Evolutionary conservation across 2,888 invertebrate species (phyloP).

Genomic region (Plebejus argus): DNA sequence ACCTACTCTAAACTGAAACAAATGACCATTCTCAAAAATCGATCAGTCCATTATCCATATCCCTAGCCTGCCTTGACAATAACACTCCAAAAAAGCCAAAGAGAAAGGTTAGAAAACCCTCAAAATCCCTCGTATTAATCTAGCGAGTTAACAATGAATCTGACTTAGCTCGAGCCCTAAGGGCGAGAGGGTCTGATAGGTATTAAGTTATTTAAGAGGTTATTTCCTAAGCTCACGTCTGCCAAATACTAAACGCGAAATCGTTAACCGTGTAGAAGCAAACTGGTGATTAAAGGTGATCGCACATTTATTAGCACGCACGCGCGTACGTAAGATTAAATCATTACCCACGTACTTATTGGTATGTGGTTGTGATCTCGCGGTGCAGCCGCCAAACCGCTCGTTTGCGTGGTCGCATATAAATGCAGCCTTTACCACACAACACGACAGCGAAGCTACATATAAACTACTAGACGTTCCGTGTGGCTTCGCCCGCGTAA

Average conservation of each 20-base stretch:
- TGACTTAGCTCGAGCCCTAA: slow-evolving; percentile 3
- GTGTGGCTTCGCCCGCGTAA: too few species aligned
- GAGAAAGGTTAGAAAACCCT: not conserved
- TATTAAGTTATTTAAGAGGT: not conserved
- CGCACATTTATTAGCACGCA: not conserved
- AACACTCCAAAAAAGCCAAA: not conserved
- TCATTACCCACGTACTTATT: not conserved
- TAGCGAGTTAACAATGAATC: not conserved
- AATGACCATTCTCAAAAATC: too few species aligned
- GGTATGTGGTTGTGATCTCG: too few species aligned
- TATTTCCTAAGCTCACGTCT: not conserved
- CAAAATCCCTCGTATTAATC: not conserved
- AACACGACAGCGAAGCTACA: too few species aligned
- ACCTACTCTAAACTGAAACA: too few species aligned
- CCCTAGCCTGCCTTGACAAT: not conserved
- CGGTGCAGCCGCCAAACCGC: too few species aligned
- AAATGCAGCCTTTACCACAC: too few species aligned
- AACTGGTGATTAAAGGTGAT: not conserved
- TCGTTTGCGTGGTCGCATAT: too few species aligned
- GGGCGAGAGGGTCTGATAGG: not conserved
- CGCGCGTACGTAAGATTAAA: not conserved
- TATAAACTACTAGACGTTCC: too few species aligned
- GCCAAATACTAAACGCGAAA: not conserved
- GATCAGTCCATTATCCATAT: not conserved
- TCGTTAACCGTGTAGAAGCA: not conserved